These are phyloP conservation scores for Gymnarchus niloticus DNA, from an alignment of 2,113 vertebrate genomes.

Conservation along the genomic window DNA sequence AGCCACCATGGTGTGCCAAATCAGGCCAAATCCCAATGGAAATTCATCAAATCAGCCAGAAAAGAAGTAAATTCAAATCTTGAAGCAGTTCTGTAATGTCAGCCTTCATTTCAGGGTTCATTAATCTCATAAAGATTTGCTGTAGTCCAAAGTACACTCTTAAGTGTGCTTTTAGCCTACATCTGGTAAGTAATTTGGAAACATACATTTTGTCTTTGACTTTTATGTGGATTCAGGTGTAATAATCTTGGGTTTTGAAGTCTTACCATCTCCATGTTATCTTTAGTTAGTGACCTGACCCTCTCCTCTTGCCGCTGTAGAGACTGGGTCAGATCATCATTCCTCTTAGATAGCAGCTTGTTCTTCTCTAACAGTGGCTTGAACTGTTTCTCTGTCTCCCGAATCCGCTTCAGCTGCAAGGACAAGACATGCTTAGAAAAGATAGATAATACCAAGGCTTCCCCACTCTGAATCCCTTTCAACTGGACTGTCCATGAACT, in stretches of 20 bases:
- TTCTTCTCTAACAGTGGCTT: conserved; percentile 96
- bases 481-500: neutral
- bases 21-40: too few relatives aligned
- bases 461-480: neutral
- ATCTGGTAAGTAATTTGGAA: neutral
- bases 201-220: neutral
- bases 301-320: conserved; percentile 93
- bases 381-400: conserved; percentile 92
- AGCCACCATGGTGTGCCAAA: too few relatives aligned
- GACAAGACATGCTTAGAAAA: neutral
- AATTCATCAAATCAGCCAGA: too few relatives aligned
- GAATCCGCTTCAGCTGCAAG: conserved; percentile 82
- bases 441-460: neutral
- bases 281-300: conserved; percentile 78
- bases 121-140: too few relatives aligned
- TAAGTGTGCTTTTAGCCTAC: too few relatives aligned
- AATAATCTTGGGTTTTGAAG: neutral
- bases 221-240: neutral
- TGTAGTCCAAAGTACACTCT: too few relatives aligned
- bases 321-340: conserved; percentile 85
- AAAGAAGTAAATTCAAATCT: too few relatives aligned
- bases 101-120: too few relatives aligned
- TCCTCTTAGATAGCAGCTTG: conserved; percentile 89
- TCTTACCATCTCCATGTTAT: conserved; percentile 94
- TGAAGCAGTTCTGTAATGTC: too few relatives aligned